Base-by-base conservation (phyloP, 1,140 invertebrate genomes). In the Drosophila ficusphila region DNA sequence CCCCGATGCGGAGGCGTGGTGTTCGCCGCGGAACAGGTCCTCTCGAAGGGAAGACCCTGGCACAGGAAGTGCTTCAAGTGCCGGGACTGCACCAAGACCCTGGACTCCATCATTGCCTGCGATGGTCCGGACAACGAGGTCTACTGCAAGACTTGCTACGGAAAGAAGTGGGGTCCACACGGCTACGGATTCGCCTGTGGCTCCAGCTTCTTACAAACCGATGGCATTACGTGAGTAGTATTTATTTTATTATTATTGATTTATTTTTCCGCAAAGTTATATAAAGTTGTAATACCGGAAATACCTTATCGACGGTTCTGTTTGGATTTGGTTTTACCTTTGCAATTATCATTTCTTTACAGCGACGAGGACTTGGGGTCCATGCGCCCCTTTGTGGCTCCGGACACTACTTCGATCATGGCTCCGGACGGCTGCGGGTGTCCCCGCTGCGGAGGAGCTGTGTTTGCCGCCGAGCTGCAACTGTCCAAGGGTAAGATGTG, bases 31-130 rank as follows among this genome's bases (percentile, higher is more conserved):
- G 97, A 98, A 90, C 95, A 96, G 91, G 96, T 98, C 25, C 92
- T 97, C 5, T 96, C 96, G 19, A 97, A 96, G 90, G 95, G 96
- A 47, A 94, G 97, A 89, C 97, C 97, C 92, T 99, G 97, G 97
- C 98, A 97, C 93, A 95, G 98, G 92, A 99, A 99, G 92, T 99
- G 98, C 93, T 99, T 98, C 94, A 99, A 99, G 92, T 99, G 98
- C 92, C 95, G 94, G 90, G 96, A 97, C 77, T 99, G 98, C 92
- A 96, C 95, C 60, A 97, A 97, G 86, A 97, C 96, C 7, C 93
- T 99, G 46, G 97, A 98, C 90, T 99, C 97, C 9, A 97, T 97
- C 83, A 97, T 96, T 69, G 97, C 97, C 65, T 97, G 97, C 90
- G 97, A 97, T 89, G 97, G 97, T 23, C 96, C 97, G 27, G 96